These are phyloP conservation scores for Gopherus flavomarginatus DNA, from an alignment of 2,113 vertebrate species.

Conservation along the genomic window DNA sequence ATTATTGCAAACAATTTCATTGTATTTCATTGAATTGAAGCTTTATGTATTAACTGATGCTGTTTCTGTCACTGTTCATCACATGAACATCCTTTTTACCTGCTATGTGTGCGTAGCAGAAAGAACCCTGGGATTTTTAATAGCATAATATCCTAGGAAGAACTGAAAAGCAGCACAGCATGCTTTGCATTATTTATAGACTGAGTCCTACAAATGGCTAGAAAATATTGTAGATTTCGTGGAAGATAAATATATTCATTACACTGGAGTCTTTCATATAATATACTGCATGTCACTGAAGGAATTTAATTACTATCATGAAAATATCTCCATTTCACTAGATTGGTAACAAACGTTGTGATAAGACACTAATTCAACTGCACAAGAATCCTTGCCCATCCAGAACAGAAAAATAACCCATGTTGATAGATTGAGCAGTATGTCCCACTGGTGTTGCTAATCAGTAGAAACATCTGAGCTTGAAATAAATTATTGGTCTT, in stretches of 20 bases:
- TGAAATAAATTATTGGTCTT: neutral
- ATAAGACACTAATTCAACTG: slow-evolving; percentile 29
- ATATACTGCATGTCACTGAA: slow-evolving; percentile 13
- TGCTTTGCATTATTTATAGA: slow-evolving; percentile 83
- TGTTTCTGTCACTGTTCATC: slow-evolving; percentile 41
- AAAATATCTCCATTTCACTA: slow-evolving; percentile 23
- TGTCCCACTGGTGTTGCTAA: slow-evolving; percentile 20
- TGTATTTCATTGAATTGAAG: neutral
- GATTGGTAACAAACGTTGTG: neutral
- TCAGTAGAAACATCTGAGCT: slow-evolving; percentile 29
- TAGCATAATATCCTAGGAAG: slow-evolving; percentile 73
- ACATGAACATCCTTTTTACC: slow-evolving; percentile 47
- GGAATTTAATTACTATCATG: slow-evolving; percentile 43
- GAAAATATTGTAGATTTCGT: slow-evolving; percentile 69
- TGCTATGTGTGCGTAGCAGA: slow-evolving; percentile 26
- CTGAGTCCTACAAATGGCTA: slow-evolving; percentile 59
- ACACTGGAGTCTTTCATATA: slow-evolving; percentile 16
- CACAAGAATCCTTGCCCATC: slow-evolving; percentile 32
- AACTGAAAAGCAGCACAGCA: slow-evolving; percentile 60
- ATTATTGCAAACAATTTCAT: slow-evolving; percentile 28
- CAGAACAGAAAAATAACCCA: neutral
- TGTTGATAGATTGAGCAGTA: neutral
- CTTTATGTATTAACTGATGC: slow-evolving; percentile 9
- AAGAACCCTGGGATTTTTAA: slow-evolving; percentile 58
- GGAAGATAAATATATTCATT: slow-evolving; percentile 72